Evolutionary conservation across 2,888 invertebrate genomes (phyloP).

Genomic region (Hermodice carunculata): DNA sequence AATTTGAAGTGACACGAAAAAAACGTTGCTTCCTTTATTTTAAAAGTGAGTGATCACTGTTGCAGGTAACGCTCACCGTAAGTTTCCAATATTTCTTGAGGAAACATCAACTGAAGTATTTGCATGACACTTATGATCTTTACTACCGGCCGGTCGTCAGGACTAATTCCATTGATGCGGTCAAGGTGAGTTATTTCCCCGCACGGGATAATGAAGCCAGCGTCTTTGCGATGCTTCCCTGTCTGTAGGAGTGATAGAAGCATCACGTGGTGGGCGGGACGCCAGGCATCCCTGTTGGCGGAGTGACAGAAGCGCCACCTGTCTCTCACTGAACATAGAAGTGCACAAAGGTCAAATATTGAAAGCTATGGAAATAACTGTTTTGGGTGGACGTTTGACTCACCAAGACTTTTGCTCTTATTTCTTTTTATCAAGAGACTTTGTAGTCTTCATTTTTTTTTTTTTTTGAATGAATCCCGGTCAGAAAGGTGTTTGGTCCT

Average conservation of each 20-base stretch:
- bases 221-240: neutral
- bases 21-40: neutral
- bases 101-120: slow-evolving; percentile 48
- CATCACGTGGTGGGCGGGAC: no score
- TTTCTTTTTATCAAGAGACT: no score
- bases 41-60: neutral
- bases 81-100: slow-evolving; percentile 60
- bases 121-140: slow-evolving; percentile 55
- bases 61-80: slow-evolving; percentile 52
- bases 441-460: no score
- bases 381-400: no score
- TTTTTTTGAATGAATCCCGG: no score
- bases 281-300: neutral
- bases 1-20: neutral
- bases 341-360: no score
- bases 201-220: no score
- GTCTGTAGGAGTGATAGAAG: neutral
- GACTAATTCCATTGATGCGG: slow-evolving; percentile 57
- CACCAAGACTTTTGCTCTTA: no score
- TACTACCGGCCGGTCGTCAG: slow-evolving; percentile 54
- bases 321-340: no score
- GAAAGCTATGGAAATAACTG: no score
- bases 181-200: slow-evolving; percentile 58
- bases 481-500: no score
- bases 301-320: neutral